A percentile compares a stretch with the other conserved stretches of the same genome.
Conservation (phyloP, 1,140 invertebrate species). For the Luehdorfia chinensis region DNA sequence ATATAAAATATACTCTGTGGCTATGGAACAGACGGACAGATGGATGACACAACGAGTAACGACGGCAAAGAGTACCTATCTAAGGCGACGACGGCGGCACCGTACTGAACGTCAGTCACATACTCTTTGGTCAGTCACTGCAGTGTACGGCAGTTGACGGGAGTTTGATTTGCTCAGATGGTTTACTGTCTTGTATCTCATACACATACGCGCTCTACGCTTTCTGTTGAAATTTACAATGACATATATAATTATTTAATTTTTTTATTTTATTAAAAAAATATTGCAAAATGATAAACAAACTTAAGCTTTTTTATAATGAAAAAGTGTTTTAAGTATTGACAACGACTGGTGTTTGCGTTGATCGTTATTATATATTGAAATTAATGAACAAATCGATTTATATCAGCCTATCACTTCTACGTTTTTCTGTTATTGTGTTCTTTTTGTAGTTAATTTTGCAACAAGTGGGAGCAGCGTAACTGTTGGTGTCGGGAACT, state of each 20-base stretch:
- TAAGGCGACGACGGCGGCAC: too few species aligned
- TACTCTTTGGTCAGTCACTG: too few species aligned
- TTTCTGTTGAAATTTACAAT: conserved; percentile 41
- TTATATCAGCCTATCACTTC: conserved; percentile 42
- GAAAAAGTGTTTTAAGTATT: conserved; percentile 31
- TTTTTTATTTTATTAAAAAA: conserved; percentile 45
- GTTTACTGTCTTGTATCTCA: conserved; percentile 23
- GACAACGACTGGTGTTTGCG: conserved; percentile 13
- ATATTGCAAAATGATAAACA: conserved; percentile 26
- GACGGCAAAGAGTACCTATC: too few species aligned
- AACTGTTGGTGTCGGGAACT: conserved; percentile 48
- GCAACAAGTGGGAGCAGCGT: conserved; percentile 47
- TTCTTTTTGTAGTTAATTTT: conserved; percentile 49
- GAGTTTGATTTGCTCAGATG: too few species aligned
- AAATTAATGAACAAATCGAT: conserved; percentile 58
- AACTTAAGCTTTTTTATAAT: conserved; percentile 40
- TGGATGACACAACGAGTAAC: too few species aligned
- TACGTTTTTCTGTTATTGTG: conserved; percentile 44
- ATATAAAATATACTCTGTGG: too few species aligned
- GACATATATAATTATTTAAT: conserved; percentile 52
- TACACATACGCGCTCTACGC: conserved; percentile 43
- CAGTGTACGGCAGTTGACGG: too few species aligned
- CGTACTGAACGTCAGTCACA: conserved; percentile 28
- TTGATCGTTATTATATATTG: conserved; percentile 29
- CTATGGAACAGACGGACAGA: too few species aligned